phyloP scores from a whole-genome alignment of 1,140 invertebrate genomes.

The Camponotus pennsylvanicus region DNA sequence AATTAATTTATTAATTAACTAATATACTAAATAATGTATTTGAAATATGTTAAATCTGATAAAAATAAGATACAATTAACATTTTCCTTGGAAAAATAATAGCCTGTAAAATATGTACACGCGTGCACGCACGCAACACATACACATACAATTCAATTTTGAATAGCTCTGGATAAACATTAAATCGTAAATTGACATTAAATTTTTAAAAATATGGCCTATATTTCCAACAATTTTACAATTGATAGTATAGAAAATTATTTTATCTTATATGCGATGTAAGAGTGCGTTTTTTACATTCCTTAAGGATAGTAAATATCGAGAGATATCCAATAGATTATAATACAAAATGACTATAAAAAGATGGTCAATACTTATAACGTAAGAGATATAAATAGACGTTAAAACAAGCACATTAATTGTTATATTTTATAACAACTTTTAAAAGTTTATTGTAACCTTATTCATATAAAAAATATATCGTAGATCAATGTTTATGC shows the following conservation, averaged over 20 bases:
- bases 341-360: slow-evolving; percentile 42
- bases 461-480: slow-evolving; percentile 27
- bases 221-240: slow-evolving; percentile 45
- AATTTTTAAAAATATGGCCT: slow-evolving; percentile 52
- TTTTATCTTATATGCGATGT: slow-evolving; percentile 30
- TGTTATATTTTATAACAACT: slow-evolving; percentile 63
- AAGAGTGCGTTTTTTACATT: slow-evolving; percentile 25
- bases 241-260: background rate
- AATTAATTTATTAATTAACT: slow-evolving; percentile 20
- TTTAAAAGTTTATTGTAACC: slow-evolving; percentile 53
- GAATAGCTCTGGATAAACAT: slow-evolving; percentile 2
- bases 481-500: slow-evolving; percentile 49
- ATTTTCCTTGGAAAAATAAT: slow-evolving; percentile 19
- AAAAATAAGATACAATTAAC: slow-evolving; percentile 23
- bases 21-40: slow-evolving; percentile 13
- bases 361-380: slow-evolving; percentile 17
- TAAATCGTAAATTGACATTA: slow-evolving; percentile 33
- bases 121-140: too few species aligned
- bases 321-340: slow-evolving; percentile 23
- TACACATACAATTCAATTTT: background rate
- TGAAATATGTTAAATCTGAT: slow-evolving; percentile 16
- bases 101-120: background rate
- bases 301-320: slow-evolving; percentile 9
- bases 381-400: slow-evolving; percentile 45
- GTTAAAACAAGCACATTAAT: slow-evolving; percentile 49